A percentile compares a stretch with the other conserved stretches of the same genome.
phyloP scores from a whole-genome alignment of 1,140 invertebrate genomes.

The Saxidomus purpurata region DNA sequence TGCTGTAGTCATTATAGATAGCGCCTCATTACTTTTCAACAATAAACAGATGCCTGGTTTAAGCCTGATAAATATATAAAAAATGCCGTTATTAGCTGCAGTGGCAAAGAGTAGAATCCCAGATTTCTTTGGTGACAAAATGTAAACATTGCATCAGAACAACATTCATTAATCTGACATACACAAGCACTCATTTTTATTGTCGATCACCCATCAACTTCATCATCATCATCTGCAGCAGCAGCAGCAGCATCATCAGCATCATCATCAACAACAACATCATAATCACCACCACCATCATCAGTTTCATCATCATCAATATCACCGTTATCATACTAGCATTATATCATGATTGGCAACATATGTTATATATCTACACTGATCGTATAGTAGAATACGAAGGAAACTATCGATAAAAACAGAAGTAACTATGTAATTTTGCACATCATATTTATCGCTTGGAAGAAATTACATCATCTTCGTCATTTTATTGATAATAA shows the following conservation, averaged over 20 bases:
- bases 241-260: neutral
- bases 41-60: neutral
- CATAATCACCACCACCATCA: neutral
- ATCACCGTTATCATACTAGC: neutral
- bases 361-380: no score
- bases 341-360: neutral
- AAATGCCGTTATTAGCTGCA: neutral
- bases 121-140: neutral
- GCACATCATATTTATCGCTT: no score
- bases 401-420: no score
- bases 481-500: neutral
- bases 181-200: no score
- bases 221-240: neutral
- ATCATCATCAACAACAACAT: neutral
- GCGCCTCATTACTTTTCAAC: conserved; percentile 16
- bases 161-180: no score
- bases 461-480: no score
- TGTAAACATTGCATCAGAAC: neutral
- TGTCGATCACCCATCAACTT: neutral
- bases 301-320: neutral
- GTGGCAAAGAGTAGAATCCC: neutral
- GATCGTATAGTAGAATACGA: no score
- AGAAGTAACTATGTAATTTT: no score
- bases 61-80: neutral
- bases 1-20: neutral